Evolutionary conservation across 2,113 vertebrate genomes (phyloP), one percentile per base, ranked within the genome.

Genomic region (Microtus montanus): DNA sequence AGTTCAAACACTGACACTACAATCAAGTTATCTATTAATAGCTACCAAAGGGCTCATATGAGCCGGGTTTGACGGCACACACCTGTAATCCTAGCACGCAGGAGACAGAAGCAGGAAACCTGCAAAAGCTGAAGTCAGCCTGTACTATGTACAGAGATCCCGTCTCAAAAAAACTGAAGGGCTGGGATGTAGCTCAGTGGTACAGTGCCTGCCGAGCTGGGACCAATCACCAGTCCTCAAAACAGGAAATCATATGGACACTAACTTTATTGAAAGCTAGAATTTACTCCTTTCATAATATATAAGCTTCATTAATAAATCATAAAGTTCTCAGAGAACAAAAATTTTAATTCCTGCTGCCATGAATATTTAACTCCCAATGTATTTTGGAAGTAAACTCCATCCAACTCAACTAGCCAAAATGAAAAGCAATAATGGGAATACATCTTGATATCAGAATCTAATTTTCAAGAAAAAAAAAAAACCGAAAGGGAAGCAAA

Each of bases 401-500:
- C 30, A 92, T 61, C 47, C 19, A 70, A 15, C 58, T 44, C 35
- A 66, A 71, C 19, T 30, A 71, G 58, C 13, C 74, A 82, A 94
- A 93, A 80, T 58, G 79, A 80, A 90, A 93, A 95, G 38, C 47
- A 90, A 71, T 87, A 95, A 90, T 8, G 87, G 87, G 95, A 87
- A 68, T 95, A 82, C 87, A 35, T 84, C 75, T 92, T 93, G 78
- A 35, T 61, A 77, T 52, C 66, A 90, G 47, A 80, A 28, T 54
- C 66, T 93, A 87, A 95, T 44, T 94, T 89, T 71, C 90, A 93
- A 93, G 95, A 49, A 22, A 58, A 92, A 93, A 96, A 49, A 22
- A 58, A 58, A 41, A 41, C 95, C 15, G 28, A 64, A 52, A 86
- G 44, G 30, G 44, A 49, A 86, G 35, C 47, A 10, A 86, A 86